phyloP scores from a whole-genome alignment of 2,113 vertebrate species.

The Plecotus auritus region DNA sequence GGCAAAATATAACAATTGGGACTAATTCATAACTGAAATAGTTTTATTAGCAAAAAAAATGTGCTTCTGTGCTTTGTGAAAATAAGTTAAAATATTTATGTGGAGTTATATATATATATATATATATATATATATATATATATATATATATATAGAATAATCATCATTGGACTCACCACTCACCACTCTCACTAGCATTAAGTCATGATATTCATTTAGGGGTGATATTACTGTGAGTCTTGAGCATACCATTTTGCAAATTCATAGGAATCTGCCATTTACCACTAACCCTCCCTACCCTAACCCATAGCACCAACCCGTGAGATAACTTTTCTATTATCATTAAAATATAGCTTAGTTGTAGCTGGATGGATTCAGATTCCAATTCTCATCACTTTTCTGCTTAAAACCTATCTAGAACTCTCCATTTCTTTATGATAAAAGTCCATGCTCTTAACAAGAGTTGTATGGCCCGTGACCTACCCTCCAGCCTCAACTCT shows the following conservation, averaged over 20 bases:
- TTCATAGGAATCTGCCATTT: not conserved
- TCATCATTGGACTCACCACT: not conserved
- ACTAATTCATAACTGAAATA: not conserved
- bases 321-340: not conserved
- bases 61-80: not conserved
- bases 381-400: not conserved
- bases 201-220: not conserved
- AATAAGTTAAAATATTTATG: not conserved
- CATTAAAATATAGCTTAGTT: not conserved
- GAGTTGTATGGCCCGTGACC: rapidly evolving
- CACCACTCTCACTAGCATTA: not conserved
- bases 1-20: not conserved
- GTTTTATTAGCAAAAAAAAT: not conserved
- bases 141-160: not conserved
- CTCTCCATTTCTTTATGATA: not conserved
- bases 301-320: not conserved
- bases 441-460: not conserved
- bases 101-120: no score
- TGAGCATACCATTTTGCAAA: not conserved
- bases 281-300: not conserved
- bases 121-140: not conserved
- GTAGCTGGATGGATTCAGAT: not conserved
- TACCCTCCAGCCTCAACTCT: not conserved
- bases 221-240: not conserved
- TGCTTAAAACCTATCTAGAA: not conserved